Evolutionary conservation across 2,888 invertebrate species (phyloP).

Genomic region (Thymelicus acteon): DNA sequence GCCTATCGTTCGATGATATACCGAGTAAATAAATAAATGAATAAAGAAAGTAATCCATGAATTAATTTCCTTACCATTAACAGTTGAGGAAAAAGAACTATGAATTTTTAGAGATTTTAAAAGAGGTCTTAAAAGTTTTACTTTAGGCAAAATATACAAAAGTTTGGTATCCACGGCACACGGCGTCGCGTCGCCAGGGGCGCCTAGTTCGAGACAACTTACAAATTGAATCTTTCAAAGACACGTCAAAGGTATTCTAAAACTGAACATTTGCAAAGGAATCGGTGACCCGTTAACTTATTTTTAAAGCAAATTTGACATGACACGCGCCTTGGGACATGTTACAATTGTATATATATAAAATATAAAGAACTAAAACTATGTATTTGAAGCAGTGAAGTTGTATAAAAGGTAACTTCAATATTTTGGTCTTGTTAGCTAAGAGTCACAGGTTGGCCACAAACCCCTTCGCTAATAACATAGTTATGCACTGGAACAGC

Average conservation of each 20-base stretch:
- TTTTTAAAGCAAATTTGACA: constrained; percentile 20
- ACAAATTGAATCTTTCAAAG: constrained; percentile 37
- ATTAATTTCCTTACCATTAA: no score
- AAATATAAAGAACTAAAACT: background rate
- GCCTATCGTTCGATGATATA: no score
- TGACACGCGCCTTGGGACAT: background rate
- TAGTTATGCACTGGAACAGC: no score
- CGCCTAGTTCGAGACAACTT: constrained; percentile 23
- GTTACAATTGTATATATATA: background rate
- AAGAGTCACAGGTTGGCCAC: no score
- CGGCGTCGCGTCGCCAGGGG: constrained; percentile 15
- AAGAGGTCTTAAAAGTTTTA: constrained; percentile 5
- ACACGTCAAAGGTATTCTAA: constrained; percentile 34
- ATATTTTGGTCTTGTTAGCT: no score
- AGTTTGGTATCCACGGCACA: constrained; percentile 27
- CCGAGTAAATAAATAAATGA: no score
- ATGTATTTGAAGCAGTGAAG: no score
- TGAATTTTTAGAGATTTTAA: background rate
- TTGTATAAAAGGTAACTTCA: no score
- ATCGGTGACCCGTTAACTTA: constrained; percentile 28
- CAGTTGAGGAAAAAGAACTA: no score
- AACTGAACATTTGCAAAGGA: constrained; percentile 25
- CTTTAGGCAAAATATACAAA: constrained; percentile 24
- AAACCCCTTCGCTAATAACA: no score
- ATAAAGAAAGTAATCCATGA: no score